Conservation (phyloP, 1,140 invertebrate species). For the Brachionus paranguensis region DNA sequence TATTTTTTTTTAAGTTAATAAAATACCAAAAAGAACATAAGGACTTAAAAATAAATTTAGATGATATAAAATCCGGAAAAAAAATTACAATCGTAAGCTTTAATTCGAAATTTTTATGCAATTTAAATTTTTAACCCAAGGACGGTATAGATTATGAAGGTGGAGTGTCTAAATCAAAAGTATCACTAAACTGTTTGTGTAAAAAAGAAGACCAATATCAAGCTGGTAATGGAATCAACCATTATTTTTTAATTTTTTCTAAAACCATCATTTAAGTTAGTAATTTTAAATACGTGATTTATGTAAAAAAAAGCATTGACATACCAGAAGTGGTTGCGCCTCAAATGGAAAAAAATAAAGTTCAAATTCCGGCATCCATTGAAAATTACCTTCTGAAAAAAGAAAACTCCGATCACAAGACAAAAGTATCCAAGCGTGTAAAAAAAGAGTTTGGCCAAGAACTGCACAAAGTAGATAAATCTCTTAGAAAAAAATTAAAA, state of each 20-base stretch:
- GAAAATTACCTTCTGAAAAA: conserved; percentile 11
- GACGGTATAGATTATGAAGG: conserved; percentile 4
- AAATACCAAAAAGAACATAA: conserved; percentile 1
- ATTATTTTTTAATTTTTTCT: not conserved
- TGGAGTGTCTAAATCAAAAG: not conserved
- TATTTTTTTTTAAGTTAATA: not conserved
- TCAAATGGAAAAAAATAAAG: not conserved
- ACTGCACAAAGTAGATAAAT: not conserved
- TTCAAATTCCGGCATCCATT: not conserved
- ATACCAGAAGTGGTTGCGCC: conserved; percentile 14
- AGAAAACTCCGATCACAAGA: not conserved
- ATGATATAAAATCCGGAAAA: not conserved
- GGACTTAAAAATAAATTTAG: conserved; percentile 8
- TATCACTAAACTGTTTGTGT: not conserved
- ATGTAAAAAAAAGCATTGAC: not conserved
- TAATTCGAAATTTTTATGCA: too few species aligned
- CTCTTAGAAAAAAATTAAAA: conserved; percentile 27
- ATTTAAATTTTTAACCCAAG: not conserved
- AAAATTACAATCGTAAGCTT: not conserved
- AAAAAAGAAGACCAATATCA: not conserved
- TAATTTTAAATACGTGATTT: conserved; percentile 22
- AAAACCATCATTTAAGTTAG: not conserved
- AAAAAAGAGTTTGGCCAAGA: not conserved
- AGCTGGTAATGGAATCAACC: not conserved
- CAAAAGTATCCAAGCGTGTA: not conserved